phyloP scores from a whole-genome alignment of 2,797 vertebrate species.

The Danio kyathit region DNA sequence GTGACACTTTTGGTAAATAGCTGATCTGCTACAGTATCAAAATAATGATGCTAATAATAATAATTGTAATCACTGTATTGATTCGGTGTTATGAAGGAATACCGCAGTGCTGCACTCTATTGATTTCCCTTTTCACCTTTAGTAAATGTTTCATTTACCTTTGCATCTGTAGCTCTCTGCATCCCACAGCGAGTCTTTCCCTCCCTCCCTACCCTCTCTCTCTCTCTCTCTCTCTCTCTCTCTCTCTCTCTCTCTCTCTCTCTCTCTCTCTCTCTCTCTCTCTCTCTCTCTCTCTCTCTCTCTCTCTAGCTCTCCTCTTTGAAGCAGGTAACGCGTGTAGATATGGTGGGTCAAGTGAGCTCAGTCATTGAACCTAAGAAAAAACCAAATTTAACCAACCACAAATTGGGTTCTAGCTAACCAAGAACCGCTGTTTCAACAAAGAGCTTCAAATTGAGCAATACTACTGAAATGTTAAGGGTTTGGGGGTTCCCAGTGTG shows the following conservation, averaged over 20 bases:
- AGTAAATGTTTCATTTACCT: slow-evolving; percentile 47
- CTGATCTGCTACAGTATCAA: not conserved
- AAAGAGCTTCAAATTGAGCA: not conserved
- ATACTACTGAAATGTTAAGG: not conserved
- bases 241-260: no score
- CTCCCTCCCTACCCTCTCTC: no score
- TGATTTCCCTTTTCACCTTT: slow-evolving; percentile 1
- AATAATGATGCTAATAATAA: not conserved
- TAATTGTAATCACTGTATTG: slow-evolving; percentile 10
- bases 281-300: no score
- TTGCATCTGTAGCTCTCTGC: slow-evolving; percentile 33
- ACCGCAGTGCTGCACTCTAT: not conserved
- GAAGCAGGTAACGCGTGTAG: slow-evolving; percentile 52
- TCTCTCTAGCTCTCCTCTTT: slow-evolving; percentile 53
- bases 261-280: no score
- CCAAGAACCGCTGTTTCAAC: not conserved
- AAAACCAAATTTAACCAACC: not conserved
- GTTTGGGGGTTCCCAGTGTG: not conserved
- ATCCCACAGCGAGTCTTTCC: not conserved
- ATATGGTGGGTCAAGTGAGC: slow-evolving; percentile 4
- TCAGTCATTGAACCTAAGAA: not conserved
- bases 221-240: no score
- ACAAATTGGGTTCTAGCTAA: not conserved
- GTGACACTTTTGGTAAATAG: not conserved
- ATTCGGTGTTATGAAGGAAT: slow-evolving; percentile 5